Percentiles rank a stretch among this genome's conserved stretches.
These are phyloP conservation scores for Sycophaga agraensis DNA, from an alignment of 1,140 invertebrate species.

Conservation along the genomic window DNA sequence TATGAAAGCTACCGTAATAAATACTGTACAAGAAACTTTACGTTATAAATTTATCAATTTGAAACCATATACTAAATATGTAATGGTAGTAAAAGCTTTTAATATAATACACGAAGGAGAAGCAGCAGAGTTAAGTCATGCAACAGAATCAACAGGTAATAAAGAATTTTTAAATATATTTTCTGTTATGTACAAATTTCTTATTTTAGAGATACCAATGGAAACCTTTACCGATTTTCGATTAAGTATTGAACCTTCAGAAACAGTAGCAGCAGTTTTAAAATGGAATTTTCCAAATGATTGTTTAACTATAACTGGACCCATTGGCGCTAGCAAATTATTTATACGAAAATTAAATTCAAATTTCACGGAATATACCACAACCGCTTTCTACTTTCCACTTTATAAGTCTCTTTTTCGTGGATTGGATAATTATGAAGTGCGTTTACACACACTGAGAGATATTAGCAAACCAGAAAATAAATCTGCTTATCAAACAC, in stretches of 20 bases:
- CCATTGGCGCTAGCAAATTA: constrained; percentile 1
- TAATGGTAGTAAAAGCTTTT: constrained; percentile 6
- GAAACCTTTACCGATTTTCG: constrained; percentile 6
- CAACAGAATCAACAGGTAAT: constrained; percentile 3
- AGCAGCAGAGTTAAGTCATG: not conserved
- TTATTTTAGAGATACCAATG: constrained; percentile 9
- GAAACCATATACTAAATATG: constrained; percentile 16
- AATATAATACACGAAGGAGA: not conserved
- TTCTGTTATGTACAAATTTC: not conserved
- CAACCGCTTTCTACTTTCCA: not conserved
- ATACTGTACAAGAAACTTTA: not conserved
- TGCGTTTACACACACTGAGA: constrained; percentile 1
- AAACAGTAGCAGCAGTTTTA: not conserved
- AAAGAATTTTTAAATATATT: not conserved
- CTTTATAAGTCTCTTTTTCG: not conserved
- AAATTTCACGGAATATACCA: not conserved
- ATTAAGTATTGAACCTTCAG: not conserved
- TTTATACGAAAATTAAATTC: not conserved
- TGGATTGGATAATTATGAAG: constrained; percentile 13
- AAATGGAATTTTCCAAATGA: constrained; percentile 15
- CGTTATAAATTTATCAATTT: not conserved
- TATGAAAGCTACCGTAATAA: not conserved
- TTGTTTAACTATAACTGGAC: constrained; percentile 14
- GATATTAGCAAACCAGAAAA: not conserved
- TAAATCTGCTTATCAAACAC: not conserved